These are phyloP conservation scores for Chelonus insularis DNA, from an alignment of 1,140 invertebrate species.

Conservation along the genomic window DNA sequence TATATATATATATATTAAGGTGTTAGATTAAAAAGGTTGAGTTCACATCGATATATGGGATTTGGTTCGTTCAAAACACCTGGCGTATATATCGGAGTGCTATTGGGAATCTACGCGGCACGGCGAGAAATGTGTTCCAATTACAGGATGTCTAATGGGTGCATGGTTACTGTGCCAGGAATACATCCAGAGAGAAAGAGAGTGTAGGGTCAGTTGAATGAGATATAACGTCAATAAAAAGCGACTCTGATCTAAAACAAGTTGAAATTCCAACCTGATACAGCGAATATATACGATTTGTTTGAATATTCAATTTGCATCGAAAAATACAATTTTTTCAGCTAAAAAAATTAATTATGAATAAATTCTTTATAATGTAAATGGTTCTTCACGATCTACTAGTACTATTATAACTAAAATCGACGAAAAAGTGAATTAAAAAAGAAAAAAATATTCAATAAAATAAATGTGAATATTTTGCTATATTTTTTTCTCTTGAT, in stretches of 20 bases:
- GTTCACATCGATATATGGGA: slow-evolving; percentile 23
- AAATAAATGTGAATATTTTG: no score
- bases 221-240: slow-evolving; percentile 26
- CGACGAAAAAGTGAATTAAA: no score
- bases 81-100: slow-evolving; percentile 26
- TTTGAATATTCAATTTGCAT: neutral
- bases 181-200: slow-evolving; percentile 22
- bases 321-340: no score
- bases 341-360: no score
- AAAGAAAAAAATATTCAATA: no score
- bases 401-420: no score
- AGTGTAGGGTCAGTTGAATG: slow-evolving; percentile 12
- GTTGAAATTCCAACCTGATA: slow-evolving; percentile 20
- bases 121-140: slow-evolving; percentile 27
- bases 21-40: slow-evolving; percentile 21
- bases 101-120: slow-evolving; percentile 23
- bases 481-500: no score
- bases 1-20: slow-evolving; percentile 10
- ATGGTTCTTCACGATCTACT: no score
- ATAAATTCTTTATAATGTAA: no score
- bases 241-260: slow-evolving; percentile 21
- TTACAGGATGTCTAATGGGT: slow-evolving; percentile 25
- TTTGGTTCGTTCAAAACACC: slow-evolving; percentile 27
- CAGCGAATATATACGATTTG: slow-evolving; percentile 1
- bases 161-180: slow-evolving; percentile 26